Evolutionary conservation across 2,797 vertebrate genomes (phyloP), one percentile per base, ranked within the genome.

Genomic region (Otus scops): DNA sequence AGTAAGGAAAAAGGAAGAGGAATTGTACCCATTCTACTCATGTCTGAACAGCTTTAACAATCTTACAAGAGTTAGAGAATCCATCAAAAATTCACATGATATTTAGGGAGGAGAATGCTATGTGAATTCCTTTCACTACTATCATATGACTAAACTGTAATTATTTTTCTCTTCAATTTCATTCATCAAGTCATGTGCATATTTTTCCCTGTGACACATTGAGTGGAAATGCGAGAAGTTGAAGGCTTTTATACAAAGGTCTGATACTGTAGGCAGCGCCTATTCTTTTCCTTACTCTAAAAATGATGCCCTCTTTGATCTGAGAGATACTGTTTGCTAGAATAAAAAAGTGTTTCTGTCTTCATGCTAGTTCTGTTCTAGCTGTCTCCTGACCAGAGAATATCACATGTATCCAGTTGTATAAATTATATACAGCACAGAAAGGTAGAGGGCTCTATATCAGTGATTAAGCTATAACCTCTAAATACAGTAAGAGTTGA

Each of bases 221-320:
- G 93, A 93, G 50, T 50, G 5, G 56, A 92, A 95, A 89, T 93
- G 57, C 67, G 92, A 30, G 61, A 89, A 95, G 61, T 89, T 95
- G 76, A 70, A 80, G 78, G 79, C 36, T 96, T 92, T 93, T 91
- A 70, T 15, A 73, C 67, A 97, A 94, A 95, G 86, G 93, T 96
- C 96, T 96, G 19, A 70, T 85, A 50, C 80, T 79, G 89, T 61
- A 96, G 92, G 74, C 81, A 94, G 68, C 85, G 83, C 39, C 59
- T 77, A 4, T 93, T 94, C 75, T 77, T 89, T 71, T 84, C 68
- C 77, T 76, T 75, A 47, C 60, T 74, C 84, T 89, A 69, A 36
- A 96, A 97, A 95, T 47, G 28, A 78, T 93, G 85, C 43, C 27
- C 71, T 90, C 80, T 92, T 94, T 93, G 84, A 96, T 80, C 64